Evolutionary conservation across 2,888 invertebrate species (phyloP).

Genomic region (Acanthosepion esculentum): DNA sequence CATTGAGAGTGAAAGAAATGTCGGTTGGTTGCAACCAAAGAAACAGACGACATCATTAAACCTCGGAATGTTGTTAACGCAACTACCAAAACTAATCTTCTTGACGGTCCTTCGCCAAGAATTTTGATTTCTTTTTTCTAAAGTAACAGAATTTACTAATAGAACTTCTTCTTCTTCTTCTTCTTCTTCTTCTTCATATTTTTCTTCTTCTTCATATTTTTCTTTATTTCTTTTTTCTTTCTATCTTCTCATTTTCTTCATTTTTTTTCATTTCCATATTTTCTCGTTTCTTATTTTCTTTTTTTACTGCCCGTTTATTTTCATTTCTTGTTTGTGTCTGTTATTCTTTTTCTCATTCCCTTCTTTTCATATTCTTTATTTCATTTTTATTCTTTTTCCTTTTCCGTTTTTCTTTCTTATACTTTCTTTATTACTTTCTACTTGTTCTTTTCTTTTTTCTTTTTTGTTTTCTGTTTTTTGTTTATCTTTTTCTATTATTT

Average conservation of each 20-base stretch:
- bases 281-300: background rate
- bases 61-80: background rate
- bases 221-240: background rate
- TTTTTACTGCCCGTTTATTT: background rate
- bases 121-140: background rate
- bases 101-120: conserved; percentile 33
- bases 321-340: background rate
- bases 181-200: background rate
- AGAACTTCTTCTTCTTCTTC: background rate
- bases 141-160: background rate
- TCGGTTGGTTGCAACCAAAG: background rate
- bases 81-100: background rate
- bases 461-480: background rate
- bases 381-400: background rate
- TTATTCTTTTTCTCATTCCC: background rate
- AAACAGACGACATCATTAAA: background rate
- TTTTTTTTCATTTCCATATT: background rate
- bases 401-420: background rate
- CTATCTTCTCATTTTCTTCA: background rate
- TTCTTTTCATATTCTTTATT: background rate
- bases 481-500: background rate
- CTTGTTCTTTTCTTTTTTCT: background rate
- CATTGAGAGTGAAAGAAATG: no score
- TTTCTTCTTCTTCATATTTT: background rate
- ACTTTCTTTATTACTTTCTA: background rate